Conservation (phyloP, 2,113 vertebrate genomes). For the Ceyx melanurus region DNA sequence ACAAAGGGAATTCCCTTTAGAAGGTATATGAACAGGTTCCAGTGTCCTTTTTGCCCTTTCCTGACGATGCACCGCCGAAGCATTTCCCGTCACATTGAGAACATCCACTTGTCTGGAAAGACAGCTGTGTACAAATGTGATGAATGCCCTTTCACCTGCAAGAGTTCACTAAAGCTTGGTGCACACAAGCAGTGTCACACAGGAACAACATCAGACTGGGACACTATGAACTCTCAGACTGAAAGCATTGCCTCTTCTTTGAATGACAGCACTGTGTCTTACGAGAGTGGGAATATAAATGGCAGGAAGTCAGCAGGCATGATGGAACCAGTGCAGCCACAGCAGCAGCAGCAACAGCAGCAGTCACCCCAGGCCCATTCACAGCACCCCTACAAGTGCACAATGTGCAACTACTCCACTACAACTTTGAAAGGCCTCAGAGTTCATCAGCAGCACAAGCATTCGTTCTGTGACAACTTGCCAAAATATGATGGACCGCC, state of each 20-base stretch:
- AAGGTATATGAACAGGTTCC: slow-evolving; percentile 95
- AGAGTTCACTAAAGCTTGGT: slow-evolving; percentile 91
- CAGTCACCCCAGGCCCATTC: slow-evolving; percentile 73
- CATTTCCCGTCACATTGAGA: slow-evolving; percentile 97
- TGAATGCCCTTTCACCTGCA: slow-evolving; percentile 95
- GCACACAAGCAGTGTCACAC: slow-evolving; percentile 92
- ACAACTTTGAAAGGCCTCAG: slow-evolving; percentile 94
- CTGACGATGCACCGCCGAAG: slow-evolving; percentile 95
- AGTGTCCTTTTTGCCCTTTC: slow-evolving; percentile 97
- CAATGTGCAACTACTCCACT: slow-evolving; percentile 94
- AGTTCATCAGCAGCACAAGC: slow-evolving; percentile 99
- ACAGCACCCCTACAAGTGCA: slow-evolving; percentile 92
- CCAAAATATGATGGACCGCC: slow-evolving; percentile 85
- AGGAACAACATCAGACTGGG: slow-evolving; percentile 85
- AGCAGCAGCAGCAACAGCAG: slow-evolving; percentile 65
- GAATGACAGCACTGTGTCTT: slow-evolving; percentile 79
- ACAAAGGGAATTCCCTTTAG: slow-evolving; percentile 95
- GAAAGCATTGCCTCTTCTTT: slow-evolving; percentile 82
- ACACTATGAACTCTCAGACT: slow-evolving; percentile 86
- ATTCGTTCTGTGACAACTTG: slow-evolving; percentile 95
- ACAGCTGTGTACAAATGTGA: slow-evolving; percentile 96
- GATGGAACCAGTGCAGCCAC: slow-evolving; percentile 75
- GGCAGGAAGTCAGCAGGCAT: slow-evolving; percentile 85
- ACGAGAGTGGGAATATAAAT: slow-evolving; percentile 85
- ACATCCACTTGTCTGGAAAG: slow-evolving; percentile 95